Base-by-base conservation (phyloP, 2,888 invertebrate species). In the Patella caerulea region DNA sequence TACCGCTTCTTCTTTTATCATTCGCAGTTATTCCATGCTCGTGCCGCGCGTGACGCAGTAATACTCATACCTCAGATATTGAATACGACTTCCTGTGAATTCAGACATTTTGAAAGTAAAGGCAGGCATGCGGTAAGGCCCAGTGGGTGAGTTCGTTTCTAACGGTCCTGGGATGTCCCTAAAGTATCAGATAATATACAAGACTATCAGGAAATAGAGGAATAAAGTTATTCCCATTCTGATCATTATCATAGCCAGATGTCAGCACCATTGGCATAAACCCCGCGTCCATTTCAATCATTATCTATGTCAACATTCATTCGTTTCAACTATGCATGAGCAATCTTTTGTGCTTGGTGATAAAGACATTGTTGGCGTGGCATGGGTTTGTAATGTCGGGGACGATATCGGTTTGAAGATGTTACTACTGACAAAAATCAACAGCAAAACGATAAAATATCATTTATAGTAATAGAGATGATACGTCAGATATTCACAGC, bases 91-190 rank as follows among this genome's bases (percentile, higher is more conserved):
- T 65, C 65, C 65, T 65, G 65, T 65, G 65, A 65, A 65, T 65
- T 65, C 24, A 65, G 65, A 65, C 65, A 65, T 65, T 65, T 65
- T 65, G 65, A 65, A 65, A 65, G 65, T 19, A 65, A 65, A 65
- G 24, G 65, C 19, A 65, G 65, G 24, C 24, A 65, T 65, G 65
- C 65, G 19, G 65, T 24, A 24, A 24, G 24, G 19, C 65, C 65
- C 65, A 24, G 65, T 24, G 15, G 65, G 65, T 24, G 65, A 65
- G 65, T 65, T 65, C 24, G 65, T 19, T 65, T 65, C 65, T 65
- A 65, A 65, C 65, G 65, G 65, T 65, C 24, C 11, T 19, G 65
- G 65, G 65, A 65, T 65, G 65, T 65, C 65, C 65, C 65, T 65
- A 19, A 65, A 65, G 65, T 65, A 65, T 65, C 65, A 65, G 19